Percentiles rank a stretch among this genome's conserved stretches.
These are phyloP conservation scores for Olivierus martensii DNA, from an alignment of 1,140 invertebrate genomes.

Conservation along the genomic window DNA sequence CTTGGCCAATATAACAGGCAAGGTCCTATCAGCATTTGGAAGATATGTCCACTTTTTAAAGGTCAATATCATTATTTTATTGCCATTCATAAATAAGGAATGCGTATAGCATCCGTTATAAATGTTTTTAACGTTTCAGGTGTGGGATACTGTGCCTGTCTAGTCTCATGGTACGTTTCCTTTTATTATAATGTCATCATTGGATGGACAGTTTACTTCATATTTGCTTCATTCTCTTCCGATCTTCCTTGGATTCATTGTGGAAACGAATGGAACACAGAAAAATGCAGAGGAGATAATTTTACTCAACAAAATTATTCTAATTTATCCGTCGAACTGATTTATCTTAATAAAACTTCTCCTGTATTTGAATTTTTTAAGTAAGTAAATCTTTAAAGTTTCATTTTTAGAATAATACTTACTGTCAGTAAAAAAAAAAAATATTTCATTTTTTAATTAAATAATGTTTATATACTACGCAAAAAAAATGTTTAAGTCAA, in stretches of 20 bases:
- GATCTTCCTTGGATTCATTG: conserved; percentile 37
- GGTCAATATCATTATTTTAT: conserved; percentile 40
- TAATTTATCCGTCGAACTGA: conserved; percentile 15
- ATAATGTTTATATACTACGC: too few relatives aligned
- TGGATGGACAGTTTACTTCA: conserved; percentile 37
- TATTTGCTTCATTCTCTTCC: conserved; percentile 32
- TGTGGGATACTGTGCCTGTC: conserved; percentile 41
- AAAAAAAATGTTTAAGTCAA: too few relatives aligned
- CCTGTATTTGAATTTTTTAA: conserved; percentile 32
- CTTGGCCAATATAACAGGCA: conserved; percentile 83
- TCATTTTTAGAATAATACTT: too few relatives aligned
- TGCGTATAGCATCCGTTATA: too few relatives aligned
- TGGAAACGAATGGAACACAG: conserved; percentile 36
- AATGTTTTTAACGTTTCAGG: conserved; percentile 28
- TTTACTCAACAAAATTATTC: not conserved
- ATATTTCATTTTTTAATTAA: too few relatives aligned
- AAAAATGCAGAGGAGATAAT: conserved; percentile 22
- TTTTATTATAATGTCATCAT: conserved; percentile 43
- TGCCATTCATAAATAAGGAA: not conserved
- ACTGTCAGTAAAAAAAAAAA: too few relatives aligned
- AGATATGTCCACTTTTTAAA: conserved; percentile 92
- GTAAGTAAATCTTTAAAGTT: too few relatives aligned
- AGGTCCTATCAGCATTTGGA: conserved; percentile 84
- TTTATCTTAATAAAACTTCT: conserved; percentile 23
- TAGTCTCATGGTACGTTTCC: conserved; percentile 40